phyloP scores from a whole-genome alignment of 2,113 vertebrate genomes.

The Cochlearius cochlearius region DNA sequence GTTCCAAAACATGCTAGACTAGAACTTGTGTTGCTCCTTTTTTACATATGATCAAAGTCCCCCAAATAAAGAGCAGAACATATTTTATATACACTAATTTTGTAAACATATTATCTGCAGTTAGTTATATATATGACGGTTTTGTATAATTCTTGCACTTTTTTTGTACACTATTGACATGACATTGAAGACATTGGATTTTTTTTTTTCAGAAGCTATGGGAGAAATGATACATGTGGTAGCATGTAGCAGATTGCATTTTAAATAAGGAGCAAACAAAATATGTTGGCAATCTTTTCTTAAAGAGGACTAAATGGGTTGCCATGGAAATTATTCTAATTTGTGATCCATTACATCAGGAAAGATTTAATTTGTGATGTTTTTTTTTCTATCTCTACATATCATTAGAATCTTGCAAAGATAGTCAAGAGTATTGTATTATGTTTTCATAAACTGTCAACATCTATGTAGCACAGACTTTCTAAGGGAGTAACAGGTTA shows the following conservation, averaged over 20 bases:
- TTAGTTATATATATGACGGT: not conserved
- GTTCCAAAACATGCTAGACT: not conserved
- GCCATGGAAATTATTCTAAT: slow-evolving; percentile 61
- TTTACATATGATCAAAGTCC: not conserved
- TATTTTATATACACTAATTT: not conserved
- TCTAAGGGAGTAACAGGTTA: not conserved
- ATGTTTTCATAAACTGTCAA: not conserved
- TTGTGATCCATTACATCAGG: not conserved
- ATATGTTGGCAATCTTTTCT: not conserved
- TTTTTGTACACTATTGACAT: not conserved
- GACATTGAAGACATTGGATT: not conserved
- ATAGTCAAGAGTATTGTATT: not conserved
- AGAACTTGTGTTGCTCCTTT: not conserved
- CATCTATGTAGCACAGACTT: not conserved
- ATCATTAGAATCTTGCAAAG: not conserved
- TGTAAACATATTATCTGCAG: not conserved
- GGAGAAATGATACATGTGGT: not conserved
- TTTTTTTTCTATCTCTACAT: not conserved
- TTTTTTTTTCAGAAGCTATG: not conserved
- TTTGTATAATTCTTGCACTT: not conserved
- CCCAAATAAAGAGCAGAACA: not conserved
- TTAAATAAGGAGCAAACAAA: not conserved
- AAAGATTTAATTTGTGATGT: slow-evolving; percentile 13
- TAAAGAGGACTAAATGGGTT: slow-evolving; percentile 22
- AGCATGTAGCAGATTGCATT: slow-evolving; percentile 30